Evolutionary conservation across 2,888 invertebrate species (phyloP).

Genomic region (Merodon equestris): DNA sequence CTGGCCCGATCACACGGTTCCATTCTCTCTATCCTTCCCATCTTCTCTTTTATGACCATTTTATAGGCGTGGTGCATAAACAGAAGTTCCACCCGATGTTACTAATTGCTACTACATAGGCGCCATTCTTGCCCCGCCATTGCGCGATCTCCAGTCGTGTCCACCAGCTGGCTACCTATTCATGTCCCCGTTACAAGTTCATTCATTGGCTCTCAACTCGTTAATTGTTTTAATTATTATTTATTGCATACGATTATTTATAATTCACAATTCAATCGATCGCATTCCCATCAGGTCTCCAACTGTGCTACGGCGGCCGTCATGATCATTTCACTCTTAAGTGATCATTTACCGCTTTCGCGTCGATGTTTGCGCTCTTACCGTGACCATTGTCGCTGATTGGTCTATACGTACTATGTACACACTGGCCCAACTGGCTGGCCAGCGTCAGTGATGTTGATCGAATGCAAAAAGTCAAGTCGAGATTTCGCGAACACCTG

Average conservation of each 20-base stretch:
- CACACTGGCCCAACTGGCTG: too few species aligned
- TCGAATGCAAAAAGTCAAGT: conserved; percentile 32
- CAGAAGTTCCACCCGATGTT: too few species aligned
- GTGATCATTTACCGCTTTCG: conserved; percentile 49
- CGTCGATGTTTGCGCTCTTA: conserved; percentile 12
- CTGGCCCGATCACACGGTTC: too few species aligned
- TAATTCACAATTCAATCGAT: conserved; percentile 63
- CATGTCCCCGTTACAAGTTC: background rate
- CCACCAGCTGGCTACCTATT: too few species aligned
- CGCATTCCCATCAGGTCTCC: conserved; percentile 35
- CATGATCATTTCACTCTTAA: conserved; percentile 57
- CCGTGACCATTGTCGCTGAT: background rate
- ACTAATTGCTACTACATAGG: too few species aligned
- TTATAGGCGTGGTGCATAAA: too few species aligned
- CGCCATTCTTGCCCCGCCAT: too few species aligned
- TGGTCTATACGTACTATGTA: conserved; percentile 5
- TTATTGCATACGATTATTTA: conserved; percentile 61
- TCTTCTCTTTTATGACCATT: too few species aligned
- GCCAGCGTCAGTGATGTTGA: conserved; percentile 44
- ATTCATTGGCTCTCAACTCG: conserved; percentile 24
- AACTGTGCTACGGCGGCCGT: conserved; percentile 15
- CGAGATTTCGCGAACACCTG: conserved; percentile 68
- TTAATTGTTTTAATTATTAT: conserved; percentile 66
- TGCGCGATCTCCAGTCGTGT: too few species aligned
- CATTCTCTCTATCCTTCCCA: too few species aligned